Conservation (phyloP, 2,113 vertebrate species). For the Podarcis raffonei region DNA sequence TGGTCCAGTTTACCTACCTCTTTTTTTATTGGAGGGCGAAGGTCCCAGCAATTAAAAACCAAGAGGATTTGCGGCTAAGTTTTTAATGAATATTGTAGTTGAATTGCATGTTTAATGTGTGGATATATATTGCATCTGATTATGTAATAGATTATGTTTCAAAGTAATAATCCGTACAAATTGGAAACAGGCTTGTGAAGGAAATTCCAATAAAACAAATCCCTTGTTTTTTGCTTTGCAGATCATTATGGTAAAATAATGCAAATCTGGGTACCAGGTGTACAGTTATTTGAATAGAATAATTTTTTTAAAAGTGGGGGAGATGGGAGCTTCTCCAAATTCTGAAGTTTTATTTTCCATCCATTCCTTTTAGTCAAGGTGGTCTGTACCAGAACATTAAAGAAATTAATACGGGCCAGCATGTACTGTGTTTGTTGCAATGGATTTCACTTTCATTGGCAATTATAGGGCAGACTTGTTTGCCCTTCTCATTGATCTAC, state of each 20-base stretch:
- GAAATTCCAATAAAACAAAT: neutral
- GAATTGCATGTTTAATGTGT: neutral
- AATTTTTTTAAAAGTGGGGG: neutral
- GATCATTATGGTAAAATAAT: neutral
- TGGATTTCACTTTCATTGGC: constrained; percentile 34
- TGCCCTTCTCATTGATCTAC: neutral
- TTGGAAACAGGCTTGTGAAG: neutral
- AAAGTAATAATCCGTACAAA: constrained; percentile 6
- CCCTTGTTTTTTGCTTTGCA: neutral
- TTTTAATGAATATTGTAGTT: constrained; percentile 12
- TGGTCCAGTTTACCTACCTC: neutral
- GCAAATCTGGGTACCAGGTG: neutral
- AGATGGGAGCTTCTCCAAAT: neutral
- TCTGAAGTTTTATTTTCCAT: neutral
- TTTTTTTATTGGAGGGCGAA: neutral
- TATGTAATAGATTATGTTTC: neutral
- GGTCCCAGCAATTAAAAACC: neutral
- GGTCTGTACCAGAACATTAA: constrained; percentile 19
- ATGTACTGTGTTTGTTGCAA: constrained; percentile 3
- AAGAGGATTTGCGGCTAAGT: neutral
- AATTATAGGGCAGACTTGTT: constrained; percentile 8
- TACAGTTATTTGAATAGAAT: neutral
- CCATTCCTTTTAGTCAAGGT: neutral
- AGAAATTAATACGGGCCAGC: constrained; percentile 7
- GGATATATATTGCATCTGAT: neutral